Evolutionary conservation across 2,113 vertebrate genomes (phyloP).

Genomic region (Myotis brandtii): DNA sequence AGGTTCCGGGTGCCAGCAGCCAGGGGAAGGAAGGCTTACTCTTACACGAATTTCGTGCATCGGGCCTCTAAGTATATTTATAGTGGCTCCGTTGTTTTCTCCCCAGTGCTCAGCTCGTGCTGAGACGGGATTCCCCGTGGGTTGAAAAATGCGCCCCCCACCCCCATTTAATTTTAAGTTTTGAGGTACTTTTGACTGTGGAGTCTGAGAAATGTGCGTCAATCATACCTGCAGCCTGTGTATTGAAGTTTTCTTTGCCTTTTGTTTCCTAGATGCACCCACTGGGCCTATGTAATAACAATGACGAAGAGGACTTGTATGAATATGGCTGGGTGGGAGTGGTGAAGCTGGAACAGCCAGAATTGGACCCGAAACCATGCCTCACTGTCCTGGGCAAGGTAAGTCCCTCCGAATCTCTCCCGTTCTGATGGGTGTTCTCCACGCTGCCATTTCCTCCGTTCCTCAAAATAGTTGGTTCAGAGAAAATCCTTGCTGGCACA

Average conservation of each 20-base stretch:
- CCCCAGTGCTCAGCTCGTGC: not conserved
- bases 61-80: not conserved
- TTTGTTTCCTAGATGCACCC: conserved; percentile 95
- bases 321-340: conserved; percentile 99
- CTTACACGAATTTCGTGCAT: no score
- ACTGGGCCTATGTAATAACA: conserved; percentile 97
- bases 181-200: not conserved
- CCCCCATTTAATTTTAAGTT: not conserved
- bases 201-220: not conserved
- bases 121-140: not conserved
- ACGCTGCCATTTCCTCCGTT: not conserved
- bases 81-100: not conserved
- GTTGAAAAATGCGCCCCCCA: not conserved
- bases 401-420: conserved; percentile 62
- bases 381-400: conserved; percentile 99
- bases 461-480: not conserved
- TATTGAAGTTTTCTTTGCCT: conserved; percentile 44
- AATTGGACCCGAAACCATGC: conserved; percentile 96
- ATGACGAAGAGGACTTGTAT: conserved; percentile 97
- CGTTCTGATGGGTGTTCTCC: not conserved
- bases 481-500: not conserved
- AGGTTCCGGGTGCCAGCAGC: no score
- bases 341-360: conserved; percentile 98
- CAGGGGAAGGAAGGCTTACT: no score
- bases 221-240: not conserved